These are phyloP conservation scores for Fulmarus glacialis DNA, from an alignment of 2,113 vertebrate species.

Conservation along the genomic window DNA sequence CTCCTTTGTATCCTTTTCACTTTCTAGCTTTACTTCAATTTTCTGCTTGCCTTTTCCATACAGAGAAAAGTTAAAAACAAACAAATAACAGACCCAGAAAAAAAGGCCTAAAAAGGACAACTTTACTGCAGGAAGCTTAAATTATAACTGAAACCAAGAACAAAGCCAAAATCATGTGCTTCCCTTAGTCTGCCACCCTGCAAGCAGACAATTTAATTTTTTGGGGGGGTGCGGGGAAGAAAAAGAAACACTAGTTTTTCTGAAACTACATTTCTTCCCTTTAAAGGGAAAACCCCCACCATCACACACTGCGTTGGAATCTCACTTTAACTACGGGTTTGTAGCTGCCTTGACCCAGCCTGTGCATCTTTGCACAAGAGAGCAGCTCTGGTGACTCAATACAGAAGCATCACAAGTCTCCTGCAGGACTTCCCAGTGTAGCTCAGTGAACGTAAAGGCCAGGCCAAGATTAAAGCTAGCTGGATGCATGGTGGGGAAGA, in stretches of 20 bases:
- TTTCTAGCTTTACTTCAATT: not conserved
- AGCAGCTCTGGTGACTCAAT: not conserved
- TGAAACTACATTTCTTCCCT: not conserved
- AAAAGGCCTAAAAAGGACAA: slow-evolving; percentile 2
- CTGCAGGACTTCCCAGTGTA: not conserved
- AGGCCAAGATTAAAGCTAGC: not conserved
- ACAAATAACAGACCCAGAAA: not conserved
- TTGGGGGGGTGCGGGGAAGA: accelerated
- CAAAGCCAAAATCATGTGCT: not conserved
- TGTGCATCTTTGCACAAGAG: not conserved
- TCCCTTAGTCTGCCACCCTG: not conserved
- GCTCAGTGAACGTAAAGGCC: not conserved
- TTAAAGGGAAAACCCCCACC: not conserved
- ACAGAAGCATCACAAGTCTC: not conserved
- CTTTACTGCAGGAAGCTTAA: not conserved
- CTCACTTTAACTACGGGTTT: not conserved
- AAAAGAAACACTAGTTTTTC: not conserved
- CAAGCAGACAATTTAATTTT: not conserved
- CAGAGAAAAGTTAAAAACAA: not conserved
- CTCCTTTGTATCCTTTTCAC: not conserved
- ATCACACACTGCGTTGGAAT: not conserved
- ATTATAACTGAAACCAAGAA: not conserved
- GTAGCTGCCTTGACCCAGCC: not conserved
- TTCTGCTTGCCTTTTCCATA: not conserved
- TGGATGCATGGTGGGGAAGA: not conserved